Percentiles rank a stretch among this genome's conserved stretches.
phyloP scores from a whole-genome alignment of 2,888 invertebrate genomes.

The Arenicola marina region DNA sequence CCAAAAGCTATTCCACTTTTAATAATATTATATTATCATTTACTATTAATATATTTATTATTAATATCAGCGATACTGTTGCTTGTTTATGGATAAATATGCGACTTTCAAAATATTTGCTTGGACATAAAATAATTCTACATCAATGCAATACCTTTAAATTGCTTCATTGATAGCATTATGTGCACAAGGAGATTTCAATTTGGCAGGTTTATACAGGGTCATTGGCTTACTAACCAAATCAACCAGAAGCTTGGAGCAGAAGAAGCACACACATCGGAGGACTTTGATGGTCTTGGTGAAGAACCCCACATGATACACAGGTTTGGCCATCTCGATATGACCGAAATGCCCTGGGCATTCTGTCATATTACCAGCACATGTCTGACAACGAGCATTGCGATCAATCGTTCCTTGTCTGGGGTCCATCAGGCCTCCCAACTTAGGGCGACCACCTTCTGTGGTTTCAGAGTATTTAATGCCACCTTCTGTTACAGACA shows the following conservation, averaged over 20 bases:
- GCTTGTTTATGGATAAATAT: too few species aligned
- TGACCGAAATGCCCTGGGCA: slow-evolving; percentile 99
- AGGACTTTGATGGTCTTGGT: slow-evolving; percentile 96
- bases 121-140: too few species aligned
- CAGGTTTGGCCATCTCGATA: slow-evolving; percentile 96
- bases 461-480: slow-evolving; percentile 95
- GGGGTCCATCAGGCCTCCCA: slow-evolving; percentile 99
- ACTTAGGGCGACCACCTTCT: slow-evolving; percentile 91
- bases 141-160: too few species aligned
- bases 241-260: slow-evolving; percentile 94
- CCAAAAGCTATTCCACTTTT: too few species aligned
- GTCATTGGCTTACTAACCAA: slow-evolving; percentile 81
- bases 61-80: too few species aligned
- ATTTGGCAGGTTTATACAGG: too few species aligned
- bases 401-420: slow-evolving; percentile 97
- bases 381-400: slow-evolving; percentile 68
- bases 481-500: slow-evolving; percentile 94
- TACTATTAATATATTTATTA: too few species aligned
- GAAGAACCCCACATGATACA: slow-evolving; percentile 97
- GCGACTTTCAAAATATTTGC: too few species aligned
- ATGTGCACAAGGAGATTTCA: too few species aligned
- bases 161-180: neutral
- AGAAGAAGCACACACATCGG: slow-evolving; percentile 99
- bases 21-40: too few species aligned
- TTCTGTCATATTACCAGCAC: slow-evolving; percentile 86